Percentiles rank a stretch among this genome's conserved stretches.
Conservation (phyloP, 2,888 invertebrate genomes). For the Pycnomerus fuliginosus region DNA sequence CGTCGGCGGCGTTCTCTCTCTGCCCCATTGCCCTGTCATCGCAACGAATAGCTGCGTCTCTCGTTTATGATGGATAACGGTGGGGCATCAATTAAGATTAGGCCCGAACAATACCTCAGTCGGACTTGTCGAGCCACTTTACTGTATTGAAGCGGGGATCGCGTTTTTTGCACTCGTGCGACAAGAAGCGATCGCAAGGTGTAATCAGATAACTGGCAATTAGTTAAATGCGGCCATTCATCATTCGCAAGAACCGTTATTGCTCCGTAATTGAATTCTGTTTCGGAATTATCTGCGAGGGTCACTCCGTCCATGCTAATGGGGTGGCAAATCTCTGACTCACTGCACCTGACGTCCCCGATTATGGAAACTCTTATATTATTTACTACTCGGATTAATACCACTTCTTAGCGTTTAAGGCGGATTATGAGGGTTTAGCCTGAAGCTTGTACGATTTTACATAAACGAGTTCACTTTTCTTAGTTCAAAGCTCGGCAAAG, state of each 20-base stretch:
- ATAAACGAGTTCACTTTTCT: constrained; percentile 36
- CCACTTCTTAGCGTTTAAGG: constrained; percentile 35
- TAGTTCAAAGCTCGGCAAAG: constrained; percentile 34
- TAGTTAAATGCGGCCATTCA: constrained; percentile 53
- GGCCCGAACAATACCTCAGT: constrained; percentile 50
- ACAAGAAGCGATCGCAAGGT: too few species aligned
- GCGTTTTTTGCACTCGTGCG: constrained; percentile 2
- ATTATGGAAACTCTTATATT: too few species aligned
- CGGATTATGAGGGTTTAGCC: constrained; percentile 39
- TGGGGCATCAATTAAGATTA: constrained; percentile 55
- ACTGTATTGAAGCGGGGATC: constrained; percentile 49
- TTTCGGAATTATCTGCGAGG: constrained; percentile 46
- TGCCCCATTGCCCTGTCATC: constrained; percentile 41
- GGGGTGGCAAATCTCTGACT: constrained; percentile 5
- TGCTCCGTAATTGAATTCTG: constrained; percentile 52
- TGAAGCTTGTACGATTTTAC: constrained; percentile 38
- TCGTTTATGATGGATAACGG: constrained; percentile 54
- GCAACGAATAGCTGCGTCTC: constrained; percentile 46
- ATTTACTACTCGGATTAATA: too few species aligned
- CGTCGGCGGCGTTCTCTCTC: constrained; percentile 30
- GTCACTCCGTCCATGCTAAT: constrained; percentile 33
- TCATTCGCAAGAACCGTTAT: constrained; percentile 48
- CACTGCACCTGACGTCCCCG: too few species aligned
- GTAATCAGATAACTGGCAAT: constrained; percentile 52
- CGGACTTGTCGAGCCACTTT: constrained; percentile 45